Evolutionary conservation across 2,113 vertebrate species (phyloP), one percentile per base, ranked within the genome.

Genomic region (Excalfactoria chinensis): DNA sequence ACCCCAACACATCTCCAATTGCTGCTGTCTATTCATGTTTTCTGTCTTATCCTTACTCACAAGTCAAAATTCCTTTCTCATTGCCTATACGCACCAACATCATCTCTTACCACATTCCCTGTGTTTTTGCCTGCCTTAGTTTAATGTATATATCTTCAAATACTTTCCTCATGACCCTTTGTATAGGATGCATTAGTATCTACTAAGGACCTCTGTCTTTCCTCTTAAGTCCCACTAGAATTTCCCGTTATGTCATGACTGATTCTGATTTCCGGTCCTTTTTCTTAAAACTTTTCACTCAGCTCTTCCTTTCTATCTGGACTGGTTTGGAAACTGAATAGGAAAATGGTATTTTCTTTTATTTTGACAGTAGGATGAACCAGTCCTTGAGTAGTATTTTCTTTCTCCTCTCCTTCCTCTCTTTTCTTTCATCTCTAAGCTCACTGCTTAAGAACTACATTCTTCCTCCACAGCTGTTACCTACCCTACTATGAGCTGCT

Each of bases 341-440:
- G 37, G n/a, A 41, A 78, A 84, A 58, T 5, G 12, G 16, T 48
- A 55, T 62, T 86, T 84, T 48, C 63, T 56, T 78, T 13, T 20
- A 9, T 63, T 84, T 79, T 69, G 30, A 17, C 41, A 75, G 35
- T 22, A 7, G 3, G 60, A 49, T 14, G 41, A 75, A 58, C 21
- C 59, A 84, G 8, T 9, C 1, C 1, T 3, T 4, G 1, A 11
- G 7, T 26, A 20, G 17, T 13, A 5, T 55, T 37, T 7, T 44
- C 9, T 66, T 86, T 92, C n/a, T 37, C 35, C 10, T 35, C 30
- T 74, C 41, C 40, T 72, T 86, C 49, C 28, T 59, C 40, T 84
- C 34, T 86, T 84, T 64, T 64, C 35, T 69, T 76, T 78, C 46
- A n/a, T 40, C 70, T 84, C 37, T 16, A 44, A 92, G 26, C 53